phyloP scores from a whole-genome alignment of 2,113 vertebrate species.

The Ovibos moschatus region DNA sequence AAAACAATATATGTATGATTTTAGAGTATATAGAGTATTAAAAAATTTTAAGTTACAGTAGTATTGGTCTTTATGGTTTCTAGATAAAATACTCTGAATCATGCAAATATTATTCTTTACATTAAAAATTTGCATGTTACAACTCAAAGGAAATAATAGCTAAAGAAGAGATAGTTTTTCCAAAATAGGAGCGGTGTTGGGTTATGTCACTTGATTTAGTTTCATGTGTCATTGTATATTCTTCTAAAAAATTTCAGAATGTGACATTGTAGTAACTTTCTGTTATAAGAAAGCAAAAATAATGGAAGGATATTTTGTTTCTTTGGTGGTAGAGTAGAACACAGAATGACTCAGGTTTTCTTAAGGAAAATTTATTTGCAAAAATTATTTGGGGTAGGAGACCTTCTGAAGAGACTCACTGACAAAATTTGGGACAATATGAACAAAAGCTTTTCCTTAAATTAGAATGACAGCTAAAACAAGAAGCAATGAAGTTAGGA shows the following conservation, averaged over 20 bases:
- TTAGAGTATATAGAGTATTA: neutral
- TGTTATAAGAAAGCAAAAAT: neutral
- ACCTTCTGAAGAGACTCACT: neutral
- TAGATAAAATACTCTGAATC: neutral
- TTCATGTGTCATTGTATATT: neutral
- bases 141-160: neutral
- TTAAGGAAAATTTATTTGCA: neutral
- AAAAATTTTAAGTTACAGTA: neutral
- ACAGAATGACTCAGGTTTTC: neutral
- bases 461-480: neutral
- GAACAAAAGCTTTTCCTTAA: neutral
- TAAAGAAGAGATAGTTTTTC: conserved; percentile 4
- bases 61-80: neutral
- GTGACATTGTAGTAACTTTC: neutral
- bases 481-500: neutral
- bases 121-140: neutral
- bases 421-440: neutral
- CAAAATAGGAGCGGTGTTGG: neutral
- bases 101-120: neutral
- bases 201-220: conserved; percentile 8
- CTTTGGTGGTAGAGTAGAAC: neutral
- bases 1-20: neutral
- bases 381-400: neutral
- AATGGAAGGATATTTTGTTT: neutral
- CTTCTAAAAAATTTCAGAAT: neutral